Evolutionary conservation across 2,113 vertebrate species (phyloP).

Genomic region (Ceyx melanurus): DNA sequence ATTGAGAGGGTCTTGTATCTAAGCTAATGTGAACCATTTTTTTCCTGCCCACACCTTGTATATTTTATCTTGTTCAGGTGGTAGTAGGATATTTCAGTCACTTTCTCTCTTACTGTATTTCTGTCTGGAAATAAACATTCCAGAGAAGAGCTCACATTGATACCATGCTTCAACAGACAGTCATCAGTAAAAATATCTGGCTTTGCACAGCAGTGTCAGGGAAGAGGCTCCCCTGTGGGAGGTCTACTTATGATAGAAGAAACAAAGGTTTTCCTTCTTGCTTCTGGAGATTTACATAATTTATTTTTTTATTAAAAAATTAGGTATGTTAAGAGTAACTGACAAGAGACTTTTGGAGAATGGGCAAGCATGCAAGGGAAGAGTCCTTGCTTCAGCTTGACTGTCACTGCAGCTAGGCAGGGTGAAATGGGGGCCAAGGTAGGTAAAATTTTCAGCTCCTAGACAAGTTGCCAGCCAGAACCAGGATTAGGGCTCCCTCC

Average conservation of each 20-base stretch:
- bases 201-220: background rate
- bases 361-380: accelerated
- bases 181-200: background rate
- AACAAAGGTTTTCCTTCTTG: background rate
- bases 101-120: background rate
- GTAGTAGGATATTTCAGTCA: background rate
- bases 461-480: background rate
- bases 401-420: background rate
- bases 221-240: background rate
- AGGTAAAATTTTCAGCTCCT: background rate
- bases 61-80: background rate
- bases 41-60: background rate
- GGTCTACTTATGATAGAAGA: background rate
- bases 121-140: background rate
- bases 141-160: background rate
- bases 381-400: background rate
- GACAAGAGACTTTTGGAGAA: accelerated
- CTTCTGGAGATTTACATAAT: background rate
- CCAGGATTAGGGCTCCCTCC: background rate
- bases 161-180: background rate
- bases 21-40: background rate
- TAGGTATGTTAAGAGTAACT: background rate
- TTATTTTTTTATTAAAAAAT: background rate
- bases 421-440: background rate
- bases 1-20: background rate